Conservation (phyloP, 2,888 invertebrate genomes). For the Drepanosiphum platanoidis region DNA sequence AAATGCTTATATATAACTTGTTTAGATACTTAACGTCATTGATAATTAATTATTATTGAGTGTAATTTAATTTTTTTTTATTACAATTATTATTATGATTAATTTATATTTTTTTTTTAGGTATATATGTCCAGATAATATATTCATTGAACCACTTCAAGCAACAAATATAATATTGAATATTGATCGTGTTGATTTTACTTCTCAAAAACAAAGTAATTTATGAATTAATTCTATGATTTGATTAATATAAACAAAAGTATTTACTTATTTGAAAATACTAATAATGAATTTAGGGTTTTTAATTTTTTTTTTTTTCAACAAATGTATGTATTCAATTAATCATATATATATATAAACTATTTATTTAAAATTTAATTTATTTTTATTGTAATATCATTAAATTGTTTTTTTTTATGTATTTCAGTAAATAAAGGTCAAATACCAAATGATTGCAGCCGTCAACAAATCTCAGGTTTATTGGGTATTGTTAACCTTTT, state of each 20-base stretch:
- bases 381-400: slow-evolving; percentile 12
- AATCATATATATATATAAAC: too few relatives aligned
- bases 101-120: slow-evolving; percentile 68
- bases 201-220: slow-evolving; percentile 53
- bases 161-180: slow-evolving; percentile 56
- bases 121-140: slow-evolving; percentile 88
- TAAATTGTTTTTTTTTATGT: slow-evolving; percentile 62
- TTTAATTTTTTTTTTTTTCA: background rate
- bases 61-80: background rate
- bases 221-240: background rate
- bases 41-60: too few relatives aligned
- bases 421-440: slow-evolving; percentile 71
- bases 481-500: slow-evolving; percentile 85
- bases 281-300: too few relatives aligned
- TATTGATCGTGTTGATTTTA: slow-evolving; percentile 66
- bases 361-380: background rate
- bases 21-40: too few relatives aligned
- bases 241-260: too few relatives aligned
- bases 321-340: background rate
- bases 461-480: slow-evolving; percentile 80
- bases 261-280: too few relatives aligned
- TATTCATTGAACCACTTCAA: slow-evolving; percentile 81
- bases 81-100: background rate
- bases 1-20: too few relatives aligned
- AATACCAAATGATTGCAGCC: slow-evolving; percentile 73